These are phyloP conservation scores for Drosophila rufa DNA, from an alignment of 1,140 invertebrate genomes.

Conservation along the genomic window DNA sequence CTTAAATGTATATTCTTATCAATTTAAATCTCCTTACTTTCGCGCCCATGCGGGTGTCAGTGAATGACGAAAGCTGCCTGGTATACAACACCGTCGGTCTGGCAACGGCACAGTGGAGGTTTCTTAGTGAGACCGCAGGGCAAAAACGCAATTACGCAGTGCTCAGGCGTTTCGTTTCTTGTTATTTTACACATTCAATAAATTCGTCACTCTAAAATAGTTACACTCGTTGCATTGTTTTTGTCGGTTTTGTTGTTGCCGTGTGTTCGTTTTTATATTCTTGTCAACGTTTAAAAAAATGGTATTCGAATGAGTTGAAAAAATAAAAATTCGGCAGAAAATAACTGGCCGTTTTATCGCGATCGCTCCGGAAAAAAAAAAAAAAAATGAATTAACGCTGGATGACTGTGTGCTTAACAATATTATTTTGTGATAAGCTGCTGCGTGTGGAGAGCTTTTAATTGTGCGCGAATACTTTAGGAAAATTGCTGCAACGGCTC, in stretches of 20 bases:
- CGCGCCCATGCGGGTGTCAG: background rate
- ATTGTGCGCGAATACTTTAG: constrained; percentile 50
- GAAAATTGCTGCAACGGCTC: constrained; percentile 42
- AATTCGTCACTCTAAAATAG: background rate
- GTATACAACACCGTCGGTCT: background rate
- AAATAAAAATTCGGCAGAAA: background rate
- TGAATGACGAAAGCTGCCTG: background rate
- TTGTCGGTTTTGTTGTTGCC: constrained; percentile 36
- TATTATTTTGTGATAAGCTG: constrained; percentile 66
- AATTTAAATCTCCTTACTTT: background rate
- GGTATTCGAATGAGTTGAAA: constrained; percentile 13
- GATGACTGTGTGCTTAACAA: constrained; percentile 18
- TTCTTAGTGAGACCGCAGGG: background rate
- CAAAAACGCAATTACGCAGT: background rate
- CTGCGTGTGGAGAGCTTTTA: constrained; percentile 54
- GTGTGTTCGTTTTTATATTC: constrained; percentile 18
- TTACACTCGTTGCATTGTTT: constrained; percentile 10
- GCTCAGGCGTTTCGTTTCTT: background rate
- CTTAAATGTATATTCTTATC: too few species aligned
- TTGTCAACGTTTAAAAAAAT: constrained; percentile 18
- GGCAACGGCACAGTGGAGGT: background rate
- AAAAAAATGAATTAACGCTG: background rate
- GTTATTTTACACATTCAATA: background rate
- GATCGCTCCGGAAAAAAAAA: constrained; percentile 6
- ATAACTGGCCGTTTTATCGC: constrained; percentile 3